These are phyloP conservation scores for Leptinotarsa defecta DNA, from an alignment of 1,140 invertebrate genomes.

Conservation along the genomic window DNA sequence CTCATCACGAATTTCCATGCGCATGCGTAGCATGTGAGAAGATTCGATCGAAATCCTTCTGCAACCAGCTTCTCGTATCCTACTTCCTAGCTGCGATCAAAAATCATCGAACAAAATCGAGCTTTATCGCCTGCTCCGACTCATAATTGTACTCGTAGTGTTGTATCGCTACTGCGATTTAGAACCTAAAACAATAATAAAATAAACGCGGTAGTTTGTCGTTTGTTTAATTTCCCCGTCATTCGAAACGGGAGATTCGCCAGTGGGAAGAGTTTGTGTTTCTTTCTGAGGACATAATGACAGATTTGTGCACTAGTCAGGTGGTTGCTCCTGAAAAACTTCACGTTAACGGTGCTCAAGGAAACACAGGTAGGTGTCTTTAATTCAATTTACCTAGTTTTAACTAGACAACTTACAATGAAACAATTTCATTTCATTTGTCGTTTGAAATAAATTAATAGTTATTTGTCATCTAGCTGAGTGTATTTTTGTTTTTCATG, in stretches of 20 bases:
- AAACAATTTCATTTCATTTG: no score
- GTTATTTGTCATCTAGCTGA: background rate
- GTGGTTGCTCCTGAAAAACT: slow-evolving; percentile 14
- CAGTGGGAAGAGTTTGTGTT: slow-evolving; percentile 9
- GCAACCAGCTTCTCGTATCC: slow-evolving; percentile 10
- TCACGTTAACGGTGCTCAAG: slow-evolving; percentile 10
- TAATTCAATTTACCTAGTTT: background rate
- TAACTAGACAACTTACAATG: background rate
- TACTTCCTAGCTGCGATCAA: slow-evolving; percentile 8
- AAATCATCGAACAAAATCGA: slow-evolving; percentile 8
- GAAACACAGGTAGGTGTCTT: background rate
- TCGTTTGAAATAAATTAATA: no score
- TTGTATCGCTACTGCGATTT: slow-evolving; percentile 7
- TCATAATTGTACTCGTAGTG: background rate
- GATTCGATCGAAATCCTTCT: slow-evolving; percentile 15
- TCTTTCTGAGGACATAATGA: slow-evolving; percentile 15
- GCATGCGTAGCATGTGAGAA: background rate
- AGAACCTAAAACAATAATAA: slow-evolving; percentile 19
- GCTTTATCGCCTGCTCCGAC: slow-evolving; percentile 1
- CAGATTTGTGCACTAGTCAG: slow-evolving; percentile 19
- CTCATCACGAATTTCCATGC: background rate
- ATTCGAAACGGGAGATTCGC: background rate
- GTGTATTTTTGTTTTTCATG: background rate
- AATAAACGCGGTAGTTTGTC: slow-evolving; percentile 15
- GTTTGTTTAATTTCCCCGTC: slow-evolving; percentile 23